Evolutionary conservation across 2,113 vertebrate genomes (phyloP).

Genomic region (Anolis carolinensis): DNA sequence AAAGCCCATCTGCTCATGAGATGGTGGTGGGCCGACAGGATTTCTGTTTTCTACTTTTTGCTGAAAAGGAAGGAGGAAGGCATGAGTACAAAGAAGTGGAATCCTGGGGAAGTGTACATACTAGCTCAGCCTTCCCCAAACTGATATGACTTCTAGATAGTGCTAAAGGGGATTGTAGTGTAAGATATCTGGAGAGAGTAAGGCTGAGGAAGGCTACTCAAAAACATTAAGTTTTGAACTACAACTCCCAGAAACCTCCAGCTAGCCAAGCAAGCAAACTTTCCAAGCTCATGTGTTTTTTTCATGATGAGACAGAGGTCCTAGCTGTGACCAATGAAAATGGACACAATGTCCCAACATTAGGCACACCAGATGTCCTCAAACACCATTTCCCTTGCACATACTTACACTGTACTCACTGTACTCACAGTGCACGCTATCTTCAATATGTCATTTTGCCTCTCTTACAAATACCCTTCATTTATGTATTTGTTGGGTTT

Average conservation of each 20-base stretch:
- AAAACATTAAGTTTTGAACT: no score
- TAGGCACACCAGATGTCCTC: neutral
- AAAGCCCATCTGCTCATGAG: constrained; percentile 42
- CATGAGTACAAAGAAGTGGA: neutral
- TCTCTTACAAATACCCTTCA: neutral
- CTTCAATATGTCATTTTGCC: neutral
- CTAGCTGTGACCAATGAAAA: neutral
- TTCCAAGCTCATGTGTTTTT: neutral
- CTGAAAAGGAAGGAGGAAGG: constrained; percentile 9
- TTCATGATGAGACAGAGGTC: neutral
- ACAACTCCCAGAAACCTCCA: no score
- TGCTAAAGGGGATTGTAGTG: neutral
- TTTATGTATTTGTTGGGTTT: no score
- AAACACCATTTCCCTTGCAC: neutral
- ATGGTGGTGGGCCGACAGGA: neutral
- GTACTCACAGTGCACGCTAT: neutral
- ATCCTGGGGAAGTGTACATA: no score
- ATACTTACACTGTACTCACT: neutral
- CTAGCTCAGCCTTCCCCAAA: neutral
- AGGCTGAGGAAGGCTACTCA: neutral
- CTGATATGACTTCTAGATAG: neutral
- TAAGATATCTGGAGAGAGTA: neutral
- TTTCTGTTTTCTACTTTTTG: accelerated
- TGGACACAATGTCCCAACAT: neutral
- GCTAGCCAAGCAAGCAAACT: no score